Conservation (phyloP, 1,140 invertebrate species). For the Thaumetopoea pityocampa region DNA sequence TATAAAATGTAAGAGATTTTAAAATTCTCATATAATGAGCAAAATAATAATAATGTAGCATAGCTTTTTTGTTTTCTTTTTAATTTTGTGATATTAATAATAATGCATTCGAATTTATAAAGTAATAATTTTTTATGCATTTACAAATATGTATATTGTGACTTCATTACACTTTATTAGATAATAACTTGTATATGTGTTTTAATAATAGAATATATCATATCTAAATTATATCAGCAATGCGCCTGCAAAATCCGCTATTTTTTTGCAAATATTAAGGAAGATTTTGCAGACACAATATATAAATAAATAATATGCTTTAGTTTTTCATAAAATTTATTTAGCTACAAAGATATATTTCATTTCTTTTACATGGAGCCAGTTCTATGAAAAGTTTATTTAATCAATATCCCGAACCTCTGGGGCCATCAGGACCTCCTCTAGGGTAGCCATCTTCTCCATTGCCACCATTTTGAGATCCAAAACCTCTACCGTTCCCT, state of each 20-base stretch:
- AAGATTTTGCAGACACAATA: too few species aligned
- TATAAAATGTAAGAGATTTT: too few species aligned
- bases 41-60: too few species aligned
- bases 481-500: conserved; percentile 17
- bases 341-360: too few species aligned
- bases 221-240: too few species aligned
- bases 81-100: conserved; percentile 11
- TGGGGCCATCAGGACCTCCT: conserved; percentile 54
- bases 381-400: too few species aligned
- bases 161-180: conserved; percentile 2
- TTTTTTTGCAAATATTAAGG: too few species aligned
- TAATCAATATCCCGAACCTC: conserved; percentile 65
- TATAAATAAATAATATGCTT: too few species aligned
- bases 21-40: too few species aligned
- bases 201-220: too few species aligned
- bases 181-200: not conserved
- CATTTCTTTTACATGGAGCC: too few species aligned
- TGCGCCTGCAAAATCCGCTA: too few species aligned
- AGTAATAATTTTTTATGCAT: conserved; percentile 8
- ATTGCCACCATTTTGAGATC: conserved; percentile 11
- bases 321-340: conserved; percentile 11
- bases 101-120: conserved; percentile 9
- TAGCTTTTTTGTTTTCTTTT: conserved; percentile 4
- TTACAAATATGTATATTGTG: conserved; percentile 5
- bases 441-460: conserved; percentile 55